Evolutionary conservation across 2,113 vertebrate genomes (phyloP).

Genomic region (Alligator sinensis): DNA sequence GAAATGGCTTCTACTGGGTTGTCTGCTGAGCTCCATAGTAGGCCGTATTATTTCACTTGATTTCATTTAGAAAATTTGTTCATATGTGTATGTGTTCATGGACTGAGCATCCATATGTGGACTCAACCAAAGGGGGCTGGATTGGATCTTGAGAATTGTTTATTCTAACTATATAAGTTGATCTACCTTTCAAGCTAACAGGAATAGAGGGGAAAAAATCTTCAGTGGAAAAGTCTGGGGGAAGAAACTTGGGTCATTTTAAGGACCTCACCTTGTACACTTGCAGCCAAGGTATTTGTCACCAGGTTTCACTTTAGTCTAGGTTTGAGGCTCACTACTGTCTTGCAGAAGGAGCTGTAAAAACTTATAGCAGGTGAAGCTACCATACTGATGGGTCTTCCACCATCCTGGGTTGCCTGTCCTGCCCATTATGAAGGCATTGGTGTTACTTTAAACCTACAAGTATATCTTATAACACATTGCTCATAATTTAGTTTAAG

Average conservation of each 20-base stretch:
- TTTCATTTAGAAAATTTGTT: neutral
- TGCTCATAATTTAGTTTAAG: neutral
- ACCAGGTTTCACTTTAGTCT: neutral
- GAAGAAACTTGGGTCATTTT: too few relatives aligned
- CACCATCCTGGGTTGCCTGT: neutral
- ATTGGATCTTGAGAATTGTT: neutral
- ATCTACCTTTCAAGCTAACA: too few relatives aligned
- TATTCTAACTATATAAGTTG: neutral
- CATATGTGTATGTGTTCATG: neutral
- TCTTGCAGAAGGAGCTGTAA: neutral
- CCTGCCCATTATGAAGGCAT: neutral
- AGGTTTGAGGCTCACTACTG: neutral
- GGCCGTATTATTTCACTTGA: neutral
- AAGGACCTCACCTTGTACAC: neutral
- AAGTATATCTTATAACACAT: neutral
- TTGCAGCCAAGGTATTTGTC: neutral
- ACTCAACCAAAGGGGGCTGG: neutral
- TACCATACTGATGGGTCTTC: neutral
- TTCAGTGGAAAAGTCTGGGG: too few relatives aligned
- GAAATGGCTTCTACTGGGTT: neutral
- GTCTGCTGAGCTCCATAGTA: too few relatives aligned
- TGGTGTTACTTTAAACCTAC: neutral
- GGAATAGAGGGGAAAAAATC: too few relatives aligned
- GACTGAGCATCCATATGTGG: neutral
- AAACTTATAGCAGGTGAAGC: neutral